Evolutionary conservation across 2,113 vertebrate species (phyloP), one percentile per base, ranked within the genome.

Genomic region (Gobiocypris rarus): DNA sequence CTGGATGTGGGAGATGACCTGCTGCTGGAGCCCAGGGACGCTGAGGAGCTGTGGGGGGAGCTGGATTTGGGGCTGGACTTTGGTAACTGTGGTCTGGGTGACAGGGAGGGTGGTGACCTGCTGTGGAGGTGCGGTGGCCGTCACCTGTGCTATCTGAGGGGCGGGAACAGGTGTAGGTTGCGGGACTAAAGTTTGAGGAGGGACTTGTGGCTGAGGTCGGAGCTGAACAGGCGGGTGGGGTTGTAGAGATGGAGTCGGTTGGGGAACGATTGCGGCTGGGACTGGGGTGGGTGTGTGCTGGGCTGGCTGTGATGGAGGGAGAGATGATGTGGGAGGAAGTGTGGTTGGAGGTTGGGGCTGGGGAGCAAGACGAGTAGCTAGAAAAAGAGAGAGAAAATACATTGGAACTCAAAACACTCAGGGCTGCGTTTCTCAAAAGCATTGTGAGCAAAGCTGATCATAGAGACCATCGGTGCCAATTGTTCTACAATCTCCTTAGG

Each of bases 11-110:
- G 94, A 97, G 26, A 98, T 94, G 5, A 96, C 94, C 94, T 96
- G 97, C 84, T 96, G 96, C 87, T 96, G 96, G 84, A 98, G 95
- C 83, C 95, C 96, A 26, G 97, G 96, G 87, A 97, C 95, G n/a
- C 96, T 95, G 89, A 93, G 95, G 73, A 98, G 94, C 90, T 97
- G 96, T 52, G 95, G 95, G 86, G 96, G 96, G 91, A 94, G 92
- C 3, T 96, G 96, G 74, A 95, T 91, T 80, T 92, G 91, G 84
- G 93, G 80, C 84, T 94, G 90, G 89, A 93, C 87, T 70, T 83
- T 2, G 89, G 91, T 85, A 81, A 95, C 94, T 61, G 90, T 83
- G 31, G 81, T 90, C 88, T 88, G 88, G 91, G 86, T 24, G 43
- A 89, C 71, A 4, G 88, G 73, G 43, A 89, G 70, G 19, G 85